Percentiles rank a stretch among this genome's conserved stretches.
Evolutionary conservation across 2,888 invertebrate genomes (phyloP).

Genomic region (Lottia gigantea): DNA sequence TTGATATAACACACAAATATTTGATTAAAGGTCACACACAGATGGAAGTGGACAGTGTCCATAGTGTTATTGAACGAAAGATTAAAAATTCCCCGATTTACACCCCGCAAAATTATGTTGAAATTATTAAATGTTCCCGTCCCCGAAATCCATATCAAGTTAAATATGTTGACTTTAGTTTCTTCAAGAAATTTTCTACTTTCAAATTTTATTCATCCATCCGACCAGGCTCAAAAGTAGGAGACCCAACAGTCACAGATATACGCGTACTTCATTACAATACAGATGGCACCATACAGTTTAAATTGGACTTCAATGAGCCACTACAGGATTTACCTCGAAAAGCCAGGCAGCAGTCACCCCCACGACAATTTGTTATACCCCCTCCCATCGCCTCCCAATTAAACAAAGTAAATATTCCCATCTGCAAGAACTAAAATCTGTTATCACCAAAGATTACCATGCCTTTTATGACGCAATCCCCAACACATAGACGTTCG

Average conservation of each 20-base stretch:
- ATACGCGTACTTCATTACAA: neutral
- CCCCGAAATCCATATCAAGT: constrained; percentile 11
- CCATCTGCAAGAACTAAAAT: constrained; percentile 6
- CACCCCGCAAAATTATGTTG: constrained; percentile 7
- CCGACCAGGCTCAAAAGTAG: neutral
- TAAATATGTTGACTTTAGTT: constrained; percentile 11
- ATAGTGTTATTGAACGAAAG: constrained; percentile 15
- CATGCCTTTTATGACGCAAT: constrained; percentile 13
- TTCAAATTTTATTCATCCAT: constrained; percentile 4
- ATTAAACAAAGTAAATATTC: neutral
- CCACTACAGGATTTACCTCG: neutral
- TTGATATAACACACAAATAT: constrained; percentile 16
- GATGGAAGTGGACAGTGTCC: constrained; percentile 24
- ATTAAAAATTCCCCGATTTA: neutral
- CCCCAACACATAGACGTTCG: neutral
- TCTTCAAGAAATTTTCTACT: neutral
- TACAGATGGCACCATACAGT: constrained; percentile 8
- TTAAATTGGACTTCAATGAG: constrained; percentile 1
- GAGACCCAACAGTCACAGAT: constrained; percentile 1
- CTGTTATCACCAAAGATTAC: constrained; percentile 8
- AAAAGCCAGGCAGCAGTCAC: neutral
- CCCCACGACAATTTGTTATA: neutral
- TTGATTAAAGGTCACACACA: constrained; percentile 23
- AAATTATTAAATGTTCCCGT: neutral
- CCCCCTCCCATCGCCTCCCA: neutral